These are phyloP conservation scores for Poecilus cupreus DNA, from an alignment of 2,888 invertebrate species.

Conservation along the genomic window DNA sequence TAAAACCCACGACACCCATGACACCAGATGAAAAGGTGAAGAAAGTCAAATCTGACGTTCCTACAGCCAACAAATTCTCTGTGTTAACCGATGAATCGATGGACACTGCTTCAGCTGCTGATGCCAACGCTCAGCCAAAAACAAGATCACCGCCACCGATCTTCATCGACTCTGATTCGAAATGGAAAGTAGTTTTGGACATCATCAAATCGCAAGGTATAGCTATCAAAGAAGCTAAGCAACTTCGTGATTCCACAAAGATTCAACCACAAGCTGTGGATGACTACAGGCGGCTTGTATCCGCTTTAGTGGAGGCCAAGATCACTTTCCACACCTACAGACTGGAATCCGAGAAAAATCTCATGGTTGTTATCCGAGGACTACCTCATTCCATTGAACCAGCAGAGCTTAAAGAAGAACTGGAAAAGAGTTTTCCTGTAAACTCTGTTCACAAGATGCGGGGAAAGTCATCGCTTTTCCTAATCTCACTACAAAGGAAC, in stretches of 20 bases:
- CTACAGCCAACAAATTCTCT: too few species aligned
- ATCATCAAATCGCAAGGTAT: neutral
- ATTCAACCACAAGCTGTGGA: neutral
- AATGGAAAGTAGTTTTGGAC: neutral
- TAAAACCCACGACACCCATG: too few species aligned
- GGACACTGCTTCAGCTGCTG: too few species aligned
- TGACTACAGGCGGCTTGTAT: neutral
- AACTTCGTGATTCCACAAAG: neutral
- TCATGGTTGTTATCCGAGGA: neutral
- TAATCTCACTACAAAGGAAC: constrained; percentile 65
- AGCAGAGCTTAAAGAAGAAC: neutral
- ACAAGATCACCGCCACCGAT: constrained; percentile 11
- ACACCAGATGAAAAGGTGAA: too few species aligned
- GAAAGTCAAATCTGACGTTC: too few species aligned
- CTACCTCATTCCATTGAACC: neutral
- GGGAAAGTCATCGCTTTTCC: constrained; percentile 63
- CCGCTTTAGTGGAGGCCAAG: neutral
- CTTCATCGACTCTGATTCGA: neutral
- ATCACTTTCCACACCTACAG: neutral
- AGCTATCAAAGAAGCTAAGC: neutral
- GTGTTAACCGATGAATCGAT: too few species aligned
- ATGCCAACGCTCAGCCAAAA: neutral
- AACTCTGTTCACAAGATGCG: constrained; percentile 70
- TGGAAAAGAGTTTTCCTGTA: constrained; percentile 66
- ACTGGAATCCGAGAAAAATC: neutral